Conservation (phyloP, 2,797 vertebrate species). For the Lacerta viridis region DNA sequence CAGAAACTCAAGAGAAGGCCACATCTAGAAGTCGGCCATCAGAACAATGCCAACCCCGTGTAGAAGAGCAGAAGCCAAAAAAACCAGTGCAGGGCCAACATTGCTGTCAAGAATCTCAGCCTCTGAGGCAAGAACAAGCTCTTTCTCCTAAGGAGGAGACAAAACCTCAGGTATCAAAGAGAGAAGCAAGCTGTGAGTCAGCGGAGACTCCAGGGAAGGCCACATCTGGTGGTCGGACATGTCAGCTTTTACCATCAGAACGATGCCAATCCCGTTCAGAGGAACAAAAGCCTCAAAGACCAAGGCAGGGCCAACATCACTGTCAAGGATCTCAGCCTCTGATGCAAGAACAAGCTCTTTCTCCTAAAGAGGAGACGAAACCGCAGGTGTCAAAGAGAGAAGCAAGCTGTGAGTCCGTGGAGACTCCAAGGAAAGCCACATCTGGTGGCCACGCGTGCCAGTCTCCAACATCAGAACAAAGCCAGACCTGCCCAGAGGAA, state of each 20-base stretch:
- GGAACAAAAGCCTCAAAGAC: background rate
- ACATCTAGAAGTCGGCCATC: too few species aligned
- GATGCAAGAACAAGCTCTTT: background rate
- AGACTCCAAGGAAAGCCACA: background rate
- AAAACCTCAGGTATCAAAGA: background rate
- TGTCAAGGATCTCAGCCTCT: background rate
- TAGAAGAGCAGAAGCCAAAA: too few species aligned
- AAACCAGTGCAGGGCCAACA: background rate
- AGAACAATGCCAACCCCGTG: too few species aligned
- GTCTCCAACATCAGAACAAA: background rate
- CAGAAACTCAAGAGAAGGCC: too few species aligned
- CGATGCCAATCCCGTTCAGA: background rate
- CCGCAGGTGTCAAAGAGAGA: background rate
- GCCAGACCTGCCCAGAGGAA: background rate
- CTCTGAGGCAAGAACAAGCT: background rate
- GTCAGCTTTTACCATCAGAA: background rate
- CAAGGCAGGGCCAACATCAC: background rate
- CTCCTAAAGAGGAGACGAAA: too few species aligned
- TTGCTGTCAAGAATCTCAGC: background rate
- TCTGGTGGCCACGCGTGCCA: background rate
- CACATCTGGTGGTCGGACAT: background rate
- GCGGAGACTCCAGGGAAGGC: background rate
- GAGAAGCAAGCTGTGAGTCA: accelerated
- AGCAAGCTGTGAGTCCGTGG: accelerated
- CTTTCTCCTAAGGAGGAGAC: too few species aligned